These are phyloP conservation scores for Stictonetta naevosa DNA, from an alignment of 2,113 vertebrate species.

Conservation along the genomic window DNA sequence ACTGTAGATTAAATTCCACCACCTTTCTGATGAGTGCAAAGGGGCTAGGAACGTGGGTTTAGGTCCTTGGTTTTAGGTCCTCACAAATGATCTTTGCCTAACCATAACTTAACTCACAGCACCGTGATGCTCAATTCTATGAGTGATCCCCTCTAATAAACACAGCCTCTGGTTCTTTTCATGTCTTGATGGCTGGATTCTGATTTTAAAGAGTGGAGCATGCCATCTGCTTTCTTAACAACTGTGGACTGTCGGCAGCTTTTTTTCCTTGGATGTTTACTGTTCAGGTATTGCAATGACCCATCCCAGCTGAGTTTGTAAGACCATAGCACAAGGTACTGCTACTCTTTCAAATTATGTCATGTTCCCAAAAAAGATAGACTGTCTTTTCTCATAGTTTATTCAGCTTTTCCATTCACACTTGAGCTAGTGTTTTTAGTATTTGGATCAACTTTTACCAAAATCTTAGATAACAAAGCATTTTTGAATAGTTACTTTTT, in stretches of 20 bases:
- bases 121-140: neutral
- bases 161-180: neutral
- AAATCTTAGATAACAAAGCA: constrained; percentile 29
- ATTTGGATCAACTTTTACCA: neutral
- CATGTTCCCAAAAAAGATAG: neutral
- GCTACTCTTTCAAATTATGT: neutral
- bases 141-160: neutral
- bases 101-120: neutral
- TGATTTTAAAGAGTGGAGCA: neutral
- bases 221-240: neutral
- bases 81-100: neutral
- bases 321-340: neutral
- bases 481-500: constrained; percentile 3
- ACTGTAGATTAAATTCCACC: neutral
- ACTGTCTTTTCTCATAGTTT: neutral
- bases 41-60: neutral
- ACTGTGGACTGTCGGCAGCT: neutral
- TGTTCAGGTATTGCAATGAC: neutral
- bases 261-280: neutral
- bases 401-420: neutral
- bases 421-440: neutral
- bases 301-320: neutral
- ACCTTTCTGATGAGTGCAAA: neutral
- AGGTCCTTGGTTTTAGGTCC: neutral
- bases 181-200: neutral